Conservation (phyloP, 2,888 invertebrate species). For the Hartigia nigra region DNA sequence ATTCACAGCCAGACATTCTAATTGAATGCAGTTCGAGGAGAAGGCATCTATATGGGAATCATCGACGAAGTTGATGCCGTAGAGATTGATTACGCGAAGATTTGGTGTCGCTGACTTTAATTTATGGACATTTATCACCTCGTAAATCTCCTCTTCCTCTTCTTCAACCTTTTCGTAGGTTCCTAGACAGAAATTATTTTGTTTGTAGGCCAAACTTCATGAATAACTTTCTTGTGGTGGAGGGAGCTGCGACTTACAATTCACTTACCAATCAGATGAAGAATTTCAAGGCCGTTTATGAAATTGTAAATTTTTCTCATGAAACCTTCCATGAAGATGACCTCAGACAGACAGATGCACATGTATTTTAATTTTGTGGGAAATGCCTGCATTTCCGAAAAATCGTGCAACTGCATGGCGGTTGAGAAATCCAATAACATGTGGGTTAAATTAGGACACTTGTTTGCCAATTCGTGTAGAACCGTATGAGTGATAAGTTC, state of each 20-base stretch:
- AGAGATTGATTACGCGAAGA: conserved; percentile 95
- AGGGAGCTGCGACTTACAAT: background rate
- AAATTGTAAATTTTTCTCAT: conserved; percentile 99
- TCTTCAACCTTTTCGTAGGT: conserved; percentile 98
- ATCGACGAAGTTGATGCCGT: conserved; percentile 98
- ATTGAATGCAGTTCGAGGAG: conserved; percentile 94
- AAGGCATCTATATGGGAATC: conserved; percentile 99
- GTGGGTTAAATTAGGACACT: conserved; percentile 94
- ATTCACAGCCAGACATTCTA: conserved; percentile 97
- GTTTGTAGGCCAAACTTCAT: background rate
- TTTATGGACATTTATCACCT: conserved; percentile 98
- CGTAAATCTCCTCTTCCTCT: conserved; percentile 99
- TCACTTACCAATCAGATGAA: conserved; percentile 89
- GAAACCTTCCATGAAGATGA: conserved; percentile 99
- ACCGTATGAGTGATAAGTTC: conserved; percentile 97
- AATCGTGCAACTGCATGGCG: conserved; percentile 99
- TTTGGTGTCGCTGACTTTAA: conserved; percentile 98
- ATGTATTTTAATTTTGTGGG: conserved; percentile 96
- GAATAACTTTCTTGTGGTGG: background rate
- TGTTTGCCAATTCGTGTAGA: conserved; percentile 94
- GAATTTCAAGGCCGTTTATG: conserved; percentile 95
- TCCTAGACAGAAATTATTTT: conserved; percentile 67
- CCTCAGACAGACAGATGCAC: conserved; percentile 97
- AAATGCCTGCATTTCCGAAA: conserved; percentile 98
- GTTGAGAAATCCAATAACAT: conserved; percentile 98